Evolutionary conservation across 2,113 vertebrate species (phyloP), one percentile per base, ranked within the genome.

Genomic region (Blennius ocellaris): DNA sequence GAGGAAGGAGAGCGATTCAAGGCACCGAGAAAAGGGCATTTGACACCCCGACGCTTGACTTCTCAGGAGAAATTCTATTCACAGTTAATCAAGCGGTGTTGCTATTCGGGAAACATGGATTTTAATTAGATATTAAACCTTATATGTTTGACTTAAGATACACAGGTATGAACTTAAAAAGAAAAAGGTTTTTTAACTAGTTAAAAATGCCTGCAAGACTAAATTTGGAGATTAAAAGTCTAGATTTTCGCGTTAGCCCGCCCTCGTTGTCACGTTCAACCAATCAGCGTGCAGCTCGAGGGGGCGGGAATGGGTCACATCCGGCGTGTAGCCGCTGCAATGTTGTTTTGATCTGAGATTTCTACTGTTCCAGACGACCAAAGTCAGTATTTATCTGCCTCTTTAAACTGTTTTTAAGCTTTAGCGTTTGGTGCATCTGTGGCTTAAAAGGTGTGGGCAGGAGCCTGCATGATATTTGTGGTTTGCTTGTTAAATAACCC

Each of bases 261-360:
- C 85, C 87, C 47, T 8, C 9, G 0, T 6, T 30, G n/a, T 54
- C 11, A 4, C 14, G 62, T 60, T 7, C 30, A 61, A 38, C 91
- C 87, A 92, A 91, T 91, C 73, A 84, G 6, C 53, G 52, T 36
- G 36, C 3, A 36, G 8, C 1, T 0, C 8, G 21, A 44, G 56
- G 72, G 82, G 85, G 84, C 85, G 87, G 85, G 83, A 86, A 87
- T 6, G 0, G 8, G 1, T 6, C 3, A 8, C 8, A 85, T 88
- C 83, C 80, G 78, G 9, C 6, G 3, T 73, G 45, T 8, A n/a
- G 16, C 30, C 69, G 58, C 1, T 51, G 65, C 81, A 84, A 79
- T 87, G 66, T 63, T 79, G 14, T 15, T 12, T 74, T 48, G 14
- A n/a, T 5, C 14, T 2, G 14, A n/a, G 14, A 7, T 14, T 48